Conservation (phyloP, 2,113 vertebrate genomes). For the Callorhinus ursinus region DNA sequence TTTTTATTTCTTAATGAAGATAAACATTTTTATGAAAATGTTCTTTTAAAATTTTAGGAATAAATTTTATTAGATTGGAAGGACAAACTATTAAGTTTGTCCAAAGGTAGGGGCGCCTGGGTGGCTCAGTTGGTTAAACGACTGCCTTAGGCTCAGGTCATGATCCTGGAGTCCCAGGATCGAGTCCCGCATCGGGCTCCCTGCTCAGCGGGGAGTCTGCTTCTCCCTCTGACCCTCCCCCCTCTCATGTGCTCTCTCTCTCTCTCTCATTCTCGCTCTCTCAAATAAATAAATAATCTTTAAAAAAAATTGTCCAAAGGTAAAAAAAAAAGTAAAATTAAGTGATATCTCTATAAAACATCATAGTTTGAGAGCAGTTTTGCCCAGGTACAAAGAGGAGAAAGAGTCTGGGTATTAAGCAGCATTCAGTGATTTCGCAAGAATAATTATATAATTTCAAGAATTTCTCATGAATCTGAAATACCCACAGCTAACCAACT, state of each 20-base stretch:
- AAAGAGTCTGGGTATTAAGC: background rate
- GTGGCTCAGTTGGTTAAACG: too few species aligned
- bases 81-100: background rate
- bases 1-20: constrained; percentile 10
- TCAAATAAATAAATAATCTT: too few species aligned
- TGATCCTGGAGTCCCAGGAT: too few species aligned
- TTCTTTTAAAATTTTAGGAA: constrained; percentile 19
- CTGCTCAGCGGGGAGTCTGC: too few species aligned
- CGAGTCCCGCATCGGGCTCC: too few species aligned
- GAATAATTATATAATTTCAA: background rate
- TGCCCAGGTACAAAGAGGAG: background rate
- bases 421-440: background rate
- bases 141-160: too few species aligned
- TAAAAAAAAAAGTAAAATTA: background rate
- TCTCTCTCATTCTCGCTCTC: too few species aligned
- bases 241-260: too few species aligned
- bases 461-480: background rate
- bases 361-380: background rate
- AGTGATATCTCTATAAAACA: background rate
- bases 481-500: background rate
- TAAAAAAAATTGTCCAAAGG: background rate
- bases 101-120: too few species aligned
- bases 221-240: too few species aligned
- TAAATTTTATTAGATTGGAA: constrained; percentile 22
- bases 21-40: background rate